These are phyloP conservation scores for Chymomyza caudatula DNA, from an alignment of 2,888 invertebrate genomes.

Conservation along the genomic window DNA sequence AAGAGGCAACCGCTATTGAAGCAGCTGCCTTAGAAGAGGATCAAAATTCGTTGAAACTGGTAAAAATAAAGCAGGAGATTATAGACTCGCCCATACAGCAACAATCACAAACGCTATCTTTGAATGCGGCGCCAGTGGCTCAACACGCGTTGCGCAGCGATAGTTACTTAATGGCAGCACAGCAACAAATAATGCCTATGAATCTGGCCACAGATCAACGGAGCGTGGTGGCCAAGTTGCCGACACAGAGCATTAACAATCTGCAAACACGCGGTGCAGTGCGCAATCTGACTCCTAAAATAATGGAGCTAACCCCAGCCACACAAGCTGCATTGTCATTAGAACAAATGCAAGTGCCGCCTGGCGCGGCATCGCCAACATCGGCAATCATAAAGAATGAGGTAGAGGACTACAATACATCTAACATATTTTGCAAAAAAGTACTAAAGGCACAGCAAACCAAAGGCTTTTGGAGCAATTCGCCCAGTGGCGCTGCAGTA, in stretches of 20 bases:
- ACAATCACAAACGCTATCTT: conserved; percentile 3
- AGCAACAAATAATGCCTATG: conserved; percentile 75
- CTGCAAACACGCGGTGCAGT: conserved; percentile 54
- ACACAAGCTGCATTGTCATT: conserved; percentile 30
- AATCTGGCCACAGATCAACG: conserved; percentile 71
- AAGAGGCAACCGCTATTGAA: conserved; percentile 41
- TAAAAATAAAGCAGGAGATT: conserved; percentile 75
- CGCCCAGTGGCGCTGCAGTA: conserved; percentile 58
- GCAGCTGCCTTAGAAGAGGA: conserved; percentile 38
- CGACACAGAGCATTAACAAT: conserved; percentile 43
- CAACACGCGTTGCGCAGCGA: conserved; percentile 31
- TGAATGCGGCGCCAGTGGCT: conserved; percentile 26
- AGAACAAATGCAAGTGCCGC: conserved; percentile 29
- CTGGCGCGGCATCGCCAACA: conserved; percentile 43
- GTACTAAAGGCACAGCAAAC: conserved; percentile 77
- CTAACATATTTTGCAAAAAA: conserved; percentile 77
- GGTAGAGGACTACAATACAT: conserved; percentile 74
- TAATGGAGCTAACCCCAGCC: conserved; percentile 58
- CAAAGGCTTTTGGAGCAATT: conserved; percentile 76
- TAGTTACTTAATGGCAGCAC: conserved; percentile 30
- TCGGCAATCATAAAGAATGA: conserved; percentile 73
- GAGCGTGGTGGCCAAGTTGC: conserved; percentile 36
- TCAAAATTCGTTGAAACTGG: conserved; percentile 45
- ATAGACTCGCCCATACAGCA: conserved; percentile 69
- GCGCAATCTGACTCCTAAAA: conserved; percentile 74